These are phyloP conservation scores for Isichthys henryi DNA, from an alignment of 2,113 vertebrate genomes.

Conservation along the genomic window DNA sequence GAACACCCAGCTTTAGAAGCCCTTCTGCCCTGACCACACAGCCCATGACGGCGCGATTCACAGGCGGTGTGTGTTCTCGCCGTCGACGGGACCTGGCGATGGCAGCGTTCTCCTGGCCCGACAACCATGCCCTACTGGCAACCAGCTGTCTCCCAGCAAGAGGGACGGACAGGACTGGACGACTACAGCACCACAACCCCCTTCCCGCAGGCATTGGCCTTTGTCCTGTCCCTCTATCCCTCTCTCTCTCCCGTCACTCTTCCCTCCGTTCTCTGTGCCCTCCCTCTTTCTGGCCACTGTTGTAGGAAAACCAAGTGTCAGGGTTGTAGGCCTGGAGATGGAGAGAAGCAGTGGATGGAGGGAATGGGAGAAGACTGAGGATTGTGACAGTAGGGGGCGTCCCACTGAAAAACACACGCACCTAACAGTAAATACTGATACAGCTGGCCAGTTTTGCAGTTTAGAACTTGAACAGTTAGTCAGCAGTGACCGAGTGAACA, in stretches of 20 bases:
- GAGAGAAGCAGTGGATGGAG: neutral
- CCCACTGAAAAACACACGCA: neutral
- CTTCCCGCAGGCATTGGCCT: neutral
- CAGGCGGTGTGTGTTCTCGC: constrained; percentile 8
- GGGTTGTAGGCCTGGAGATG: neutral
- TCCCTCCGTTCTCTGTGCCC: neutral
- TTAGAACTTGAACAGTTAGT: neutral
- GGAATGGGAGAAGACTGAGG: neutral
- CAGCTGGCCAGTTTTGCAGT: neutral
- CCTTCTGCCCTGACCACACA: neutral
- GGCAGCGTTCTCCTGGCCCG: constrained; percentile 53
- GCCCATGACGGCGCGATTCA: neutral
- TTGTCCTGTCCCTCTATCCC: neutral
- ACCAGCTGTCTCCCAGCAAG: constrained; percentile 44
- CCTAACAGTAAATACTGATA: neutral
- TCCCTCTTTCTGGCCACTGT: neutral
- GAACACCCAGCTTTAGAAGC: neutral
- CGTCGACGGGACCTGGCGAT: constrained; percentile 41
- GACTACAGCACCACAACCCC: neutral
- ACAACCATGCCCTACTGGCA: constrained; percentile 60
- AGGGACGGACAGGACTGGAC: neutral
- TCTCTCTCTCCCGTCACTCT: neutral
- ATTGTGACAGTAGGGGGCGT: neutral
- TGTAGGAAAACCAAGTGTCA: neutral
- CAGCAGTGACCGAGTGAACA: neutral